A percentile compares a stretch with the other conserved stretches of the same genome.
Evolutionary conservation across 2,888 invertebrate species (phyloP).

Genomic region (Mimumesa dahlbomi): DNA sequence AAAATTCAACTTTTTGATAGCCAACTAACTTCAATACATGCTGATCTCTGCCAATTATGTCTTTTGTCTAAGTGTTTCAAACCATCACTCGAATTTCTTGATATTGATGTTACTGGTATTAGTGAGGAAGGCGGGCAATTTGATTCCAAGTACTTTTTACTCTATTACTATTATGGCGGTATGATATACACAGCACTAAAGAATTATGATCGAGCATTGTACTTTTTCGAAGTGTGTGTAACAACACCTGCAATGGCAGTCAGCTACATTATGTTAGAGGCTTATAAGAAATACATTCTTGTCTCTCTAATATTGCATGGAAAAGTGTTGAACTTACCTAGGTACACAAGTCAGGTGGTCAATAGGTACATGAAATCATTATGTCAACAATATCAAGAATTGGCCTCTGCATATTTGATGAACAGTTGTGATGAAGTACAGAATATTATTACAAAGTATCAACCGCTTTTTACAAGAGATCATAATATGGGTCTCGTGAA

Average conservation of each 20-base stretch:
- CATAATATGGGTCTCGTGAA: constrained; percentile 89
- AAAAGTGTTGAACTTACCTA: constrained; percentile 91
- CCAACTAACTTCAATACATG: constrained; percentile 96
- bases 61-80: constrained; percentile 95
- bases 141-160: constrained; percentile 93
- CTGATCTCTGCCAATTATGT: constrained; percentile 95
- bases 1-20: constrained; percentile 93
- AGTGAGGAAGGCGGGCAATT: constrained; percentile 92
- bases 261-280: constrained; percentile 98
- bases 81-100: constrained; percentile 92
- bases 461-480: constrained; percentile 90
- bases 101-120: constrained; percentile 95
- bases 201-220: constrained; percentile 94
- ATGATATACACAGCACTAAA: constrained; percentile 98
- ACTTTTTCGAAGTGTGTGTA: constrained; percentile 97
- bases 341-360: constrained; percentile 95
- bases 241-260: constrained; percentile 97
- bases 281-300: constrained; percentile 97
- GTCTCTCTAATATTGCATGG: constrained; percentile 95
- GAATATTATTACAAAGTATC: constrained; percentile 87
- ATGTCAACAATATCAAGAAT: constrained; percentile 93
- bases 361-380: constrained; percentile 90
- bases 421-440: constrained; percentile 88
- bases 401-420: constrained; percentile 90
- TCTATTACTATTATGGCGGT: constrained; percentile 98